These are phyloP conservation scores for Orbicella faveolata DNA, from an alignment of 64 coral and sea anemone genomes.

Conservation along the genomic window DNA sequence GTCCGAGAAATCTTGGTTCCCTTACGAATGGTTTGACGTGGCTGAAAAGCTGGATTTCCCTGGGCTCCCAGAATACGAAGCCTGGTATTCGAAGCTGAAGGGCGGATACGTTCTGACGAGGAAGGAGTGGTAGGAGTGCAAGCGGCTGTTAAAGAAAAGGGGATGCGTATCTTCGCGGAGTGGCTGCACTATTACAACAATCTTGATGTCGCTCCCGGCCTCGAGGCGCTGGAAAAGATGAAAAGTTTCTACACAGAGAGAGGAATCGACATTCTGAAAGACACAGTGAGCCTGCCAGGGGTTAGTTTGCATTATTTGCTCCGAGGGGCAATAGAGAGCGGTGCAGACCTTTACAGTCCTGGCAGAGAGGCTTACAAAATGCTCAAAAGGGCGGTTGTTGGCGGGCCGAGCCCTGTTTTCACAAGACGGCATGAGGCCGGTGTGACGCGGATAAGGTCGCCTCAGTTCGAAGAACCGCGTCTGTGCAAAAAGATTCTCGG, in stretches of 20 bases:
- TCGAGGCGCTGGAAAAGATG: not conserved
- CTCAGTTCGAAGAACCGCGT: conserved; percentile 17
- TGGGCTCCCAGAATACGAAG: no score
- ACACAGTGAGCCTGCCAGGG: conserved; percentile 23
- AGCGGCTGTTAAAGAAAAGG: conserved; percentile 15
- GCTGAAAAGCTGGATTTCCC: no score
- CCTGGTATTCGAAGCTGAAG: no score
- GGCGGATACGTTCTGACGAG: not conserved
- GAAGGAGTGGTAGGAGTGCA: conserved; percentile 42
- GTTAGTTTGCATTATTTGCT: conserved; percentile 43
- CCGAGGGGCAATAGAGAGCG: not conserved
- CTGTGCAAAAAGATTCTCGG: not conserved
- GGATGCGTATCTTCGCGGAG: conserved; percentile 18
- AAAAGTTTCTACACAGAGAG: conserved; percentile 38
- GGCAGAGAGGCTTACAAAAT: conserved; percentile 14
- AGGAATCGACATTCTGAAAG: conserved; percentile 54
- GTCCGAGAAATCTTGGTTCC: not conserved
- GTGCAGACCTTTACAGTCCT: conserved; percentile 16
- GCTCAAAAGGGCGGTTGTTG: conserved; percentile 12
- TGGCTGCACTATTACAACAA: conserved; percentile 3
- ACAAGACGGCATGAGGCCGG: not conserved
- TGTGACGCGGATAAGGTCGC: conserved; percentile 27
- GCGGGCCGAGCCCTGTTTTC: conserved; percentile 39
- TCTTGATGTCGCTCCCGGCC: no score
- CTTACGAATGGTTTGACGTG: no score